Conservation (phyloP, 2,888 invertebrate genomes). For the Metellina segmentata region DNA sequence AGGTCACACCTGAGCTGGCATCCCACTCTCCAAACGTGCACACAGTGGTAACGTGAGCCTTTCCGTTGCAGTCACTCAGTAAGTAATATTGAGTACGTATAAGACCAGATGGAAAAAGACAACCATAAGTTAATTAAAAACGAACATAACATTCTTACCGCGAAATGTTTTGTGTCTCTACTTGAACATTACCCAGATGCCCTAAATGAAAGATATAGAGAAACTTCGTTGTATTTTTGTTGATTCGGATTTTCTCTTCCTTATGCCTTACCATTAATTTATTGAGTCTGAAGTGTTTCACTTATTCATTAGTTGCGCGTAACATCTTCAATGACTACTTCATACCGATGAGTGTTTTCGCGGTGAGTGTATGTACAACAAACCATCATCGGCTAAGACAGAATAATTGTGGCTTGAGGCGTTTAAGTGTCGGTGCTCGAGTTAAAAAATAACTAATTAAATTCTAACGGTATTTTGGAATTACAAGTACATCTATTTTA, state of each 20-base stretch:
- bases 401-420: not conserved
- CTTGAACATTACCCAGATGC: not conserved
- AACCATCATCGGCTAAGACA: not conserved
- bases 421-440: not conserved
- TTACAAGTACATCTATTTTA: not conserved
- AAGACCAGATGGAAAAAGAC: too few species aligned
- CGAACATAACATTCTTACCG: not conserved
- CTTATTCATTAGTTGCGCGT: not conserved
- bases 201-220: not conserved
- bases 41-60: too few species aligned
- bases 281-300: not conserved
- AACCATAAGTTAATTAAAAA: too few species aligned
- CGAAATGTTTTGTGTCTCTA: not conserved
- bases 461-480: not conserved
- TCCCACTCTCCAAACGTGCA: too few species aligned
- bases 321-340: not conserved
- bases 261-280: not conserved
- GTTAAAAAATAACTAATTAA: not conserved
- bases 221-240: not conserved
- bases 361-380: not conserved
- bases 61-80: too few species aligned
- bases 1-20: too few species aligned
- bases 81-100: too few species aligned
- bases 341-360: not conserved
- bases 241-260: not conserved